Evolutionary conservation across 2,113 vertebrate species (phyloP).

Genomic region (Cheirogaleus medius): DNA sequence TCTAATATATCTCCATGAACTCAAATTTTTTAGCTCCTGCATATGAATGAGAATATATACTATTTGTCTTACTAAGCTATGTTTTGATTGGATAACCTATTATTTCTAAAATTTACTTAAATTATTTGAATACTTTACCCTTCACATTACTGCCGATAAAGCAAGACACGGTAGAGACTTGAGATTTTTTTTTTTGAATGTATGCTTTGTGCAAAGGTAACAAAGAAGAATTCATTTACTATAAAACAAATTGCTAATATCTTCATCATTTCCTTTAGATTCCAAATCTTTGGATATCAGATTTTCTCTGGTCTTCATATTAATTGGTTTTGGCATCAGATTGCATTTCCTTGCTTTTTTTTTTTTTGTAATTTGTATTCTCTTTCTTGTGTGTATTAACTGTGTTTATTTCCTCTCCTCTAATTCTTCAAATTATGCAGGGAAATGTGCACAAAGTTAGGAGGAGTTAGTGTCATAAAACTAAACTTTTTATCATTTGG

Average conservation of each 20-base stretch:
- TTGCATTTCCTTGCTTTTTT: neutral
- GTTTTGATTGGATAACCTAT: neutral
- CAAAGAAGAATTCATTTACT: neutral
- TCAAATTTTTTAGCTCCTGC: neutral
- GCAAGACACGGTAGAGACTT: neutral
- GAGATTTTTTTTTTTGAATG: neutral
- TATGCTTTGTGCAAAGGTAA: neutral
- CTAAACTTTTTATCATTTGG: neutral
- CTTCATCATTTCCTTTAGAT: neutral
- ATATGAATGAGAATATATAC: neutral
- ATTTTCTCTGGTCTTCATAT: neutral
- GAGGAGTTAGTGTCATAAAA: neutral
- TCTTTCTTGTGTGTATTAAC: neutral
- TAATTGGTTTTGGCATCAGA: slow-evolving; percentile 5
- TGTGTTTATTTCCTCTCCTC: neutral
- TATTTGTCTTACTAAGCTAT: neutral
- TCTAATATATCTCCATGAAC: neutral
- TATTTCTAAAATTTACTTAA: neutral
- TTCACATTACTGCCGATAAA: neutral
- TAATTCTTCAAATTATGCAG: neutral
- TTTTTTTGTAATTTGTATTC: neutral
- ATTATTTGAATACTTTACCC: neutral
- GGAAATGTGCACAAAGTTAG: neutral
- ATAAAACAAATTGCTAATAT: neutral
- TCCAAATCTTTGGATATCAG: neutral